Conservation (phyloP, 92 coral and sea anemone genomes). For the Porites rus region DNA sequence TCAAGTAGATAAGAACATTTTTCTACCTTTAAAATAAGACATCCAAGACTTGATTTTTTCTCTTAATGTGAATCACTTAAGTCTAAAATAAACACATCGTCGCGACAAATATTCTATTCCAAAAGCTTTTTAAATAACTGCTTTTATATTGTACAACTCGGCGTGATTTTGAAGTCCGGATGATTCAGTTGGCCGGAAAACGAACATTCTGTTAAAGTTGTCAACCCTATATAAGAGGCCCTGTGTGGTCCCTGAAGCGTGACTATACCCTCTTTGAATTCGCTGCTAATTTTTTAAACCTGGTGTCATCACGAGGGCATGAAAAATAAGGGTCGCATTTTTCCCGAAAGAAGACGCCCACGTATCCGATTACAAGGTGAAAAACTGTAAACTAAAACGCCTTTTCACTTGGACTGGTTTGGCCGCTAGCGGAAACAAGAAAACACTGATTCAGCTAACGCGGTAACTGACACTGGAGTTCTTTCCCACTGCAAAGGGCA, state of each 20-base stretch:
- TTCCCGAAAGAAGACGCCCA: slow-evolving; percentile 32
- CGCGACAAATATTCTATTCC: not conserved
- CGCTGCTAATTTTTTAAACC: slow-evolving; percentile 5
- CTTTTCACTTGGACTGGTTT: not conserved
- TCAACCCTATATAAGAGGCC: slow-evolving; percentile 1
- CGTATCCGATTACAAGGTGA: slow-evolving; percentile 37
- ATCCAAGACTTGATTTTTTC: not conserved
- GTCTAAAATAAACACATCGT: not conserved
- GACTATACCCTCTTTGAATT: slow-evolving; percentile 9
- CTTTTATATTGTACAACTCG: not conserved
- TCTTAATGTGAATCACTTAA: not conserved
- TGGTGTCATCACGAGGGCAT: slow-evolving; percentile 40
- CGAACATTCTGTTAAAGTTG: not conserved
- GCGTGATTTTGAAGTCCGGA: not conserved
- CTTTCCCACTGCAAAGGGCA: not conserved
- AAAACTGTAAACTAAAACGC: slow-evolving; percentile 20
- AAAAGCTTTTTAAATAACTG: not conserved
- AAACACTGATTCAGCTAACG: not conserved
- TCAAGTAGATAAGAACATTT: not conserved
- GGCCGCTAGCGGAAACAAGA: not conserved
- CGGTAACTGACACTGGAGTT: too few species aligned
- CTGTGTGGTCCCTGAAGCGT: slow-evolving; percentile 39
- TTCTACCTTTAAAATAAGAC: not conserved
- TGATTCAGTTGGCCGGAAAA: slow-evolving; percentile 28
- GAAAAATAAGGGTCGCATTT: slow-evolving; percentile 34